phyloP scores from a whole-genome alignment of 2,888 invertebrate species.

The Drosophila mulleri region DNA sequence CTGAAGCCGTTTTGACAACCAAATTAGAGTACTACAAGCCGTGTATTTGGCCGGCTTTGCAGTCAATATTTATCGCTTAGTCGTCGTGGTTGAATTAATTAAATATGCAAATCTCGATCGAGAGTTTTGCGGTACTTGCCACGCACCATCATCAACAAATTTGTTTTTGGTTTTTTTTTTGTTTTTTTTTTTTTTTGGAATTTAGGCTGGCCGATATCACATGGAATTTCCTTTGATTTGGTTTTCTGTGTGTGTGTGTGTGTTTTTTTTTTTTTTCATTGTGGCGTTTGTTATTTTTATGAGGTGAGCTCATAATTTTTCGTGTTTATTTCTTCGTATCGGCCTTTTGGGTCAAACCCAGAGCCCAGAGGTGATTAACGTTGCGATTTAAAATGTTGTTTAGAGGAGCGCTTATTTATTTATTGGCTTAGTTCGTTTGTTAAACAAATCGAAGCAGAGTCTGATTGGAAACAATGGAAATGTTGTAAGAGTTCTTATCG shows the following conservation, averaged over 20 bases:
- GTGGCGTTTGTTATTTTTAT: conserved; percentile 69
- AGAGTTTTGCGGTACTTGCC: conserved; percentile 75
- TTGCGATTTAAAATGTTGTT: conserved; percentile 15
- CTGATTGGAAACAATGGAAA: conserved; percentile 1
- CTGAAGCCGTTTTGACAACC: conserved; percentile 76
- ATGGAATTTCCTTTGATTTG: conserved; percentile 68
- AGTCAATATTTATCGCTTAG: conserved; percentile 54
- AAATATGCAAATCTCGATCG: conserved; percentile 71
- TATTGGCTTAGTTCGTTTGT: conserved; percentile 15
- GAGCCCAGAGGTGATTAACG: conserved; percentile 50
- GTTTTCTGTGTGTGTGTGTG: conserved; percentile 13
- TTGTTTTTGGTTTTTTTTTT: conserved; percentile 3
- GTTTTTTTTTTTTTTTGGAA: conserved; percentile 37
- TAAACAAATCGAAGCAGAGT: background rate
- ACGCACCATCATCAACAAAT: conserved; percentile 61
- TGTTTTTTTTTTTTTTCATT: conserved; percentile 17
- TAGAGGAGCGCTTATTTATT: conserved; percentile 34
- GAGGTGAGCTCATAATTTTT: conserved; percentile 78
- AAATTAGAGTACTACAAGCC: conserved; percentile 74
- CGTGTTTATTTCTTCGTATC: conserved; percentile 39
- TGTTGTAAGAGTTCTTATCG: background rate
- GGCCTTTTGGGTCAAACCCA: conserved; percentile 60
- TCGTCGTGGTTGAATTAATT: conserved; percentile 66
- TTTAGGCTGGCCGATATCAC: conserved; percentile 56
- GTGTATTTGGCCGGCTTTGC: conserved; percentile 39